Evolutionary conservation across 2,113 vertebrate species (phyloP).

Genomic region (Pseudolaguvia tuberculata): DNA sequence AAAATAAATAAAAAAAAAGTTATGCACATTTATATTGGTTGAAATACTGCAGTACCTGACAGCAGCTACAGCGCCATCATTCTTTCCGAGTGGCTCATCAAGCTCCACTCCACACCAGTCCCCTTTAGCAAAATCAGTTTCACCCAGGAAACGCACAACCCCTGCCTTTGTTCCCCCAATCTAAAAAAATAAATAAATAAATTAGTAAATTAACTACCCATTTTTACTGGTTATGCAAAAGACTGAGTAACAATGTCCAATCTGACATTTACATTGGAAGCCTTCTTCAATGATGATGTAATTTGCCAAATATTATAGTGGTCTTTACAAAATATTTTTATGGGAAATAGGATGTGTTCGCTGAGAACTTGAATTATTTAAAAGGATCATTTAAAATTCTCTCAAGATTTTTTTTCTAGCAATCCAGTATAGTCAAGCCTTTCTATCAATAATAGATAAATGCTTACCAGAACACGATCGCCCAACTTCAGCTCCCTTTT

Average conservation of each 20-base stretch:
- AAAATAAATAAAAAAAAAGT: too few species aligned
- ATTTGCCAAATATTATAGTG: neutral
- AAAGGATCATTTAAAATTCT: neutral
- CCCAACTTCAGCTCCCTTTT: conserved; percentile 80
- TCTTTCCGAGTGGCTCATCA: conserved; percentile 97
- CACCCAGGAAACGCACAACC: conserved; percentile 91
- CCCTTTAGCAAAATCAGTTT: conserved; percentile 96
- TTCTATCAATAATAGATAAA: conserved; percentile 1
- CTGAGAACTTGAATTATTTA: neutral
- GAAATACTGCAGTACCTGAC: conserved; percentile 71
- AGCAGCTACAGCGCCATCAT: conserved; percentile 93
- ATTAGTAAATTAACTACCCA: neutral
- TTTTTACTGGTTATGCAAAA: too few species aligned
- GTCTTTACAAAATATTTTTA: neutral
- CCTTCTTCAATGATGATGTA: neutral
- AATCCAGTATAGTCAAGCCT: neutral
- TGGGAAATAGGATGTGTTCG: neutral
- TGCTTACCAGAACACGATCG: conserved; percentile 78
- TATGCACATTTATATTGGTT: neutral
- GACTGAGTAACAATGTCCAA: neutral
- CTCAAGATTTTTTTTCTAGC: neutral
- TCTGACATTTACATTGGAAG: too few species aligned
- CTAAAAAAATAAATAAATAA: too few species aligned
- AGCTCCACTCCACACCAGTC: conserved; percentile 97
- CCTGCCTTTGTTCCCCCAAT: conserved; percentile 95